phyloP scores from a whole-genome alignment of 2,797 vertebrate genomes.

The Florisuga fusca region DNA sequence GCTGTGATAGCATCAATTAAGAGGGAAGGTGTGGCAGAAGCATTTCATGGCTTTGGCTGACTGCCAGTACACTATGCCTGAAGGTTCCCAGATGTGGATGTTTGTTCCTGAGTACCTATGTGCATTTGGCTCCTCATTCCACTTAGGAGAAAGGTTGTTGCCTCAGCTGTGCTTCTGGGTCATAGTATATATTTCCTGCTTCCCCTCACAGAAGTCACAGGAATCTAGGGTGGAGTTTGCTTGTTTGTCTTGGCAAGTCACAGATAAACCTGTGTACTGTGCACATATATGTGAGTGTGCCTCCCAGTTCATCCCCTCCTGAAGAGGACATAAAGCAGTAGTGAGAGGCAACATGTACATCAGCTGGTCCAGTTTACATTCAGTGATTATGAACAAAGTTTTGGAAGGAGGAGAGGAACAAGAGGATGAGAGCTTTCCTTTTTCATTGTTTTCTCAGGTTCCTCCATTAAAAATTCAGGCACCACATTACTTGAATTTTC shows the following conservation, averaged over 20 bases:
- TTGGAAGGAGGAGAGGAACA: not conserved
- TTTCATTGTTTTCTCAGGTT: not conserved
- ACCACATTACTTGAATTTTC: not conserved
- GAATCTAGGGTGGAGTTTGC: not conserved
- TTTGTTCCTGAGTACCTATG: not conserved
- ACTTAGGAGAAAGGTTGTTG: not conserved
- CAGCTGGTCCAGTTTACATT: not conserved
- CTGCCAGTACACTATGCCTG: not conserved
- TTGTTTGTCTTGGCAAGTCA: not conserved
- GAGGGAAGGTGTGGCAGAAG: not conserved
- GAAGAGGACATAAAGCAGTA: not conserved
- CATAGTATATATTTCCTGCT: not conserved
- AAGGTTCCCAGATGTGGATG: not conserved
- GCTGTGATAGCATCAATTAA: not conserved
- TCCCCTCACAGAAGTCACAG: not conserved
- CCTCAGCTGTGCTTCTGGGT: not conserved
- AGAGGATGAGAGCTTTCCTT: not conserved
- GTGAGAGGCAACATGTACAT: not conserved
- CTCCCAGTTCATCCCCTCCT: not conserved
- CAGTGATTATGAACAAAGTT: not conserved
- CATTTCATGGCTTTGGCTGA: not conserved
- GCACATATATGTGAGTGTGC: rapidly evolving
- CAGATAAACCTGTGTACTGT: not conserved
- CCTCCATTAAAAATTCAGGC: not conserved
- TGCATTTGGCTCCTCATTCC: not conserved